A percentile compares a stretch with the other conserved stretches of the same genome.
Evolutionary conservation across 2,888 invertebrate species (phyloP).

Genomic region (Epistrophe eligans): DNA sequence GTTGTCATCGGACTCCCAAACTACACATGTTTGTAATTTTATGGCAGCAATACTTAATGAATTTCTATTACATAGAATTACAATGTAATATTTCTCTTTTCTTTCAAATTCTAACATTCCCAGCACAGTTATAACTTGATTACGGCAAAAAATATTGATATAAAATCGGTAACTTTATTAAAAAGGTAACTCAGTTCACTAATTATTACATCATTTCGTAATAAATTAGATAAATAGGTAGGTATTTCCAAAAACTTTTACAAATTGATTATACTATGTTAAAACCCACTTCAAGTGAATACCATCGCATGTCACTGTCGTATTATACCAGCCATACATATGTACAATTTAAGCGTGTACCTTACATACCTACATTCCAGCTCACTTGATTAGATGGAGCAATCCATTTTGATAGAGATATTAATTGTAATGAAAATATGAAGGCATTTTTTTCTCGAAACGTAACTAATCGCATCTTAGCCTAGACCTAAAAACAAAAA

Average conservation of each 20-base stretch:
- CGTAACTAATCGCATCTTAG: too few relatives aligned
- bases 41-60: background rate
- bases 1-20: too few relatives aligned
- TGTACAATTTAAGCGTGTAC: background rate
- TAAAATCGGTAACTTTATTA: background rate
- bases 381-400: background rate
- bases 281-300: slow-evolving; percentile 12
- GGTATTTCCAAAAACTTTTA: background rate
- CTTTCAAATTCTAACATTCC: background rate
- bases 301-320: slow-evolving; percentile 13
- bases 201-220: background rate
- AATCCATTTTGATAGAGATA: background rate
- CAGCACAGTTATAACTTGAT: background rate
- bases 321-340: background rate
- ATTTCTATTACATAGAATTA: too few relatives aligned
- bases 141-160: too few relatives aligned
- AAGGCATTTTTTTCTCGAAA: too few relatives aligned
- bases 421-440: background rate
- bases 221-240: background rate
- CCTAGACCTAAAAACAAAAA: too few relatives aligned
- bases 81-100: background rate
- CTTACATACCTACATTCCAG: background rate
- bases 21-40: background rate
- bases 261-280: slow-evolving; percentile 1
- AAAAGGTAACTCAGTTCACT: background rate